Base-by-base conservation (phyloP, 2,797 vertebrate genomes). In the Schizothorax lantsangensis region DNA sequence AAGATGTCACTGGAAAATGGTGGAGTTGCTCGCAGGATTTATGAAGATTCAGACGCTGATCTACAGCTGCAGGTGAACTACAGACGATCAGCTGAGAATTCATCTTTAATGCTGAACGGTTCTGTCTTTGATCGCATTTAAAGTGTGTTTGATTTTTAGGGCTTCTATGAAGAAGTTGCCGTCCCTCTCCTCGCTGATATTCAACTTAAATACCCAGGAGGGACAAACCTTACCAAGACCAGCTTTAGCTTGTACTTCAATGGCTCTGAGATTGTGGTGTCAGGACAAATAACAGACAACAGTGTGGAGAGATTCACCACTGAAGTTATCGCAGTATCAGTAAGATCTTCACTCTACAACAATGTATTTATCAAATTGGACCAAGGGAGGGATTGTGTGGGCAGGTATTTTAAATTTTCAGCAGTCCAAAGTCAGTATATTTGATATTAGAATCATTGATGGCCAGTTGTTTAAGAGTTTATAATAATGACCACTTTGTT, bases 1-100 rank as follows among this genome's bases (percentile, higher is more conserved):
- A 97, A 96, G 92, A 93, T 99, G 96, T 94, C 98, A 0, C 92
- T 97, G 88, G 94, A 96, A 30, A 99, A 97, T 0, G 93, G 91
- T 0, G 98, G 98, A 30, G 64, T 94, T 79, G 97, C 97, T 33
- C 95, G 96, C 19, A 95, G 97, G 26, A 97, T 99, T 90, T 99
- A 98, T 0, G 95, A 97, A 75, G 96, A 97, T 36, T 96, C 97
- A 0, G 97, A 99, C 84, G 96, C 98, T 2, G 94, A 96, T 84
- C 30, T 54, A 54, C 74, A 77, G 74, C 49, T 77, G 49, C 49
- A 77, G 57, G 98, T 98, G 89, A 36, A 64, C 71, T 43, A 69
- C 30, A 38, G 74, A 5, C 1, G 11, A 38, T 47, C 7, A 2
- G 15, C 3, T 77, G 47, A 11, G 17, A 54, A 73, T 54, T 1